A percentile compares a stretch with the other conserved stretches of the same genome.
These are phyloP conservation scores for Meloe dianella DNA, from an alignment of 2,888 invertebrate species.

Conservation along the genomic window DNA sequence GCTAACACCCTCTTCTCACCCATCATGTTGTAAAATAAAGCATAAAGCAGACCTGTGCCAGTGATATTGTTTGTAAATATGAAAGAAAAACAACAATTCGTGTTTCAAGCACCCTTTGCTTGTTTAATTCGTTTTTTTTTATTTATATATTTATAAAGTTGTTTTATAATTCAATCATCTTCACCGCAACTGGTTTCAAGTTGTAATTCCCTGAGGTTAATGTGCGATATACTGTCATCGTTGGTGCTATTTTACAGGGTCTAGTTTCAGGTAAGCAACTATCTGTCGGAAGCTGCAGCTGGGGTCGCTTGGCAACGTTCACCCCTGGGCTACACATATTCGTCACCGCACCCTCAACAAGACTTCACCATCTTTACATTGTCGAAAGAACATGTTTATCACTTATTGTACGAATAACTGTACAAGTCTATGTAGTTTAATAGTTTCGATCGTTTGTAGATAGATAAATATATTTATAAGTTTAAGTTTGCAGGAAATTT, in stretches of 20 bases:
- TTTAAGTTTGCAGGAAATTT: neutral
- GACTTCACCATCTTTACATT: slow-evolving; percentile 22
- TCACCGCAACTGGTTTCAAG: neutral
- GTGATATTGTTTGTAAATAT: too few relatives aligned
- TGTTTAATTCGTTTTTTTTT: too few relatives aligned
- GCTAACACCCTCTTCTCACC: neutral
- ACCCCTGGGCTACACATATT: slow-evolving; percentile 37
- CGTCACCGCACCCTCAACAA: slow-evolving; percentile 30
- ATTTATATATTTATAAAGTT: too few relatives aligned
- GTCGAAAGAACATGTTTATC: slow-evolving; percentile 30
- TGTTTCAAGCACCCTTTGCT: too few relatives aligned
- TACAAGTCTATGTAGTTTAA: neutral
- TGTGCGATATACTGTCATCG: neutral
- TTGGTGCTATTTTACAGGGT: neutral
- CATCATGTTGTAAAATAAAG: too few relatives aligned
- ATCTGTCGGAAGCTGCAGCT: slow-evolving; percentile 39
- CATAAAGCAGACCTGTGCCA: too few relatives aligned
- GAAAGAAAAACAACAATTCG: too few relatives aligned
- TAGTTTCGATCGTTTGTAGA: neutral
- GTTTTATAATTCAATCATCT: too few relatives aligned
- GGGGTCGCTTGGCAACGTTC: slow-evolving; percentile 37
- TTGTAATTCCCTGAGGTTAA: neutral
- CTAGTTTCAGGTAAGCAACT: slow-evolving; percentile 36
- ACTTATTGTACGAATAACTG: slow-evolving; percentile 17
- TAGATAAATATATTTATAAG: neutral